A percentile compares a stretch with the other conserved stretches of the same genome.
Conservation (phyloP, 2,888 invertebrate species). For the Rapana venosa region DNA sequence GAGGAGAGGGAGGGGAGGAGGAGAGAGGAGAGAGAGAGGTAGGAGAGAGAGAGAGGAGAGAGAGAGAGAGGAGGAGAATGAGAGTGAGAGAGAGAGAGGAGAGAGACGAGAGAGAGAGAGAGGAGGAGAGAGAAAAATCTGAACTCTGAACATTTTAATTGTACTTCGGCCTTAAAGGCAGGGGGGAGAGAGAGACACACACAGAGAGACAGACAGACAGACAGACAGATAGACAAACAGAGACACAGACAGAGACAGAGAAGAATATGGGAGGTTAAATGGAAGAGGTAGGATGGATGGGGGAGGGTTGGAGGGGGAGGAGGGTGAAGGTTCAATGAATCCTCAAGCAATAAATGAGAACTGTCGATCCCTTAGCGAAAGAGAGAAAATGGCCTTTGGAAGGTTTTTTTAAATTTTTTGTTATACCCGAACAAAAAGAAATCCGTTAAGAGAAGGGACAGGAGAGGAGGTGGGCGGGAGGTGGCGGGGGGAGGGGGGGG, state of each 20-base stretch:
- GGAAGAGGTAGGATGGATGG: too few relatives aligned
- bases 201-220: background rate
- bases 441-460: background rate
- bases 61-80: background rate
- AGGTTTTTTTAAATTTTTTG: too few relatives aligned
- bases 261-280: background rate
- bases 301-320: too few relatives aligned
- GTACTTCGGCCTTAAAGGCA: too few relatives aligned
- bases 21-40: background rate
- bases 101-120: fast-evolving
- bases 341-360: background rate
- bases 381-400: too few relatives aligned
- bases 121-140: too few relatives aligned
- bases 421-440: background rate
- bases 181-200: background rate
- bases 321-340: background rate
- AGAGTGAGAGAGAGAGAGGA: background rate
- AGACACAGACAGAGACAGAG: conserved; percentile 10
- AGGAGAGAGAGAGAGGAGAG: background rate
- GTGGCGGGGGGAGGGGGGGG: too few relatives aligned
- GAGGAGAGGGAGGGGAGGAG: background rate
- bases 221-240: too few relatives aligned
- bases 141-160: too few relatives aligned
- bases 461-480: too few relatives aligned
- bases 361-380: background rate